Evolutionary conservation across 53 echinoderm and acorn worm species (phyloP), one percentile per base, ranked within the genome.

Genomic region (Zoroaster sp.): DNA sequence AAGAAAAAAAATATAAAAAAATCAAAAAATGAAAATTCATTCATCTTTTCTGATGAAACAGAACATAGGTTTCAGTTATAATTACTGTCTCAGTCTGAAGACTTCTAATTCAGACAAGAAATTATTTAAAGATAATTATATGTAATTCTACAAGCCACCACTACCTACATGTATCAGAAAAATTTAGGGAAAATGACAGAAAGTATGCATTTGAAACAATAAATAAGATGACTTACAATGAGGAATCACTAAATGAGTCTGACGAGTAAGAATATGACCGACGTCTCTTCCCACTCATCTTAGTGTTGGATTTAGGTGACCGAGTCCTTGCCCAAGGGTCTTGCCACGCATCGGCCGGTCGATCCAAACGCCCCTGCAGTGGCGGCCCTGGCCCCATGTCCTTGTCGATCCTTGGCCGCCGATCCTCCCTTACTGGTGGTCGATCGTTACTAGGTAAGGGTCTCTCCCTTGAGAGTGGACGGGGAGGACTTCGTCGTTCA

Each of bases 281-380:
- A 30, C 88, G 83, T 12, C 93, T 72, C 39, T 93, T 87, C 21
- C 91, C 79, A 2, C 74, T 34, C 20, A n/a, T 20, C 74, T 86
- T 93, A 17, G 51, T 38, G 14, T 67, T 75, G 41, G 88, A 30
- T 83, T 93, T 92, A 4, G 93, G 94, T 13, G 97, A 94, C 45
- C 91, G 94, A 7, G 76, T 89, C 87, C 98, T 88, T 5, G 95
- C 94, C 98, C 98, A 97, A 8, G 98, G 98, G 83, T 97, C 98
- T 77, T 94, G 93, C 98, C 98, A 97, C 3, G 93, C 83, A 69
- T 97, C 98, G 4, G 98, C 93, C 3, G 95, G 92, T 28, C 87
- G 86, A 17, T 47, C 71, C 53, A 25, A 14, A 13, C 40, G 41
- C 28, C 65, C 44, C 28, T 55, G 38, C 10, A 40, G 66, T 18